Percentiles rank a stretch among this genome's conserved stretches.
Conservation (phyloP, 2,113 vertebrate genomes). For the Amphiprion percula region DNA sequence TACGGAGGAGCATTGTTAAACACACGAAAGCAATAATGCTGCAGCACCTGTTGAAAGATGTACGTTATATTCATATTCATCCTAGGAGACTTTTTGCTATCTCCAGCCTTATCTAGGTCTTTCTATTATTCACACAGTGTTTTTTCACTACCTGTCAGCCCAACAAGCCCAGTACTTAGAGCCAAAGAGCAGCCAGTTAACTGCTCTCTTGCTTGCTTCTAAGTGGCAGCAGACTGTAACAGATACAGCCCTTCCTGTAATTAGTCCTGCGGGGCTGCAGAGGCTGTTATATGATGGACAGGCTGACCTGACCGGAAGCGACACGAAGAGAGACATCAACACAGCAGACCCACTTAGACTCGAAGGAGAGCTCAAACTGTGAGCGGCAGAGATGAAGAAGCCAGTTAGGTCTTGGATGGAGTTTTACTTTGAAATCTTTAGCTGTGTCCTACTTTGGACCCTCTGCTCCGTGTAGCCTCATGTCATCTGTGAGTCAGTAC, state of each 20-base stretch:
- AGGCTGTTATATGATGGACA: constrained; percentile 57
- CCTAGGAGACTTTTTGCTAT: neutral
- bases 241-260: constrained; percentile 71
- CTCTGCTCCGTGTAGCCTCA: neutral
- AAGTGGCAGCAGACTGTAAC: constrained; percentile 61
- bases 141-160: constrained; percentile 38
- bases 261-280: constrained; percentile 60
- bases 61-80: constrained; percentile 6
- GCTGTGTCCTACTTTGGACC: neutral
- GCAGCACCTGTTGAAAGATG: constrained; percentile 18
- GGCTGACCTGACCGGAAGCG: constrained; percentile 44
- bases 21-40: constrained; percentile 6
- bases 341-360: constrained; percentile 25
- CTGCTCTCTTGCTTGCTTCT: constrained; percentile 13
- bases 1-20: constrained; percentile 26
- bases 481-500: constrained; percentile 2
- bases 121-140: constrained; percentile 41
- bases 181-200: constrained; percentile 47
- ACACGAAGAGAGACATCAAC: constrained; percentile 29
- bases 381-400: constrained; percentile 4
- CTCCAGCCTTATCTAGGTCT: constrained; percentile 29
- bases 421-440: neutral
- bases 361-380: neutral
- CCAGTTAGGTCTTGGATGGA: neutral
- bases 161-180: constrained; percentile 26